phyloP scores from a whole-genome alignment of 2,888 invertebrate genomes.

The Chrysomela aeneicollis region DNA sequence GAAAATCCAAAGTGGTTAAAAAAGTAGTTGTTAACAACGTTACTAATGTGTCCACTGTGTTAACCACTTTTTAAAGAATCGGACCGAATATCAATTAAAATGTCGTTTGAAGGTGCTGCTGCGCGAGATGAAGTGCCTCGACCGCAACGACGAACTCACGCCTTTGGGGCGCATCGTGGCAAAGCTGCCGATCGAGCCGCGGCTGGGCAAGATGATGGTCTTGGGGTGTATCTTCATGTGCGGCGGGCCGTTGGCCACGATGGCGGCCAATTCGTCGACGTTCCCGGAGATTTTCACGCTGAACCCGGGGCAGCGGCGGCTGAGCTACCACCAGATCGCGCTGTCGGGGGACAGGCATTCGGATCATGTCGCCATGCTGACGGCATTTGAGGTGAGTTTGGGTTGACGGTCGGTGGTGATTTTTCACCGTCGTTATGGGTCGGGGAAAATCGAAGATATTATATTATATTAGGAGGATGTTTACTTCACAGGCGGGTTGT shows the following conservation, averaged over 20 bases:
- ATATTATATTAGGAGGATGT: too few species aligned
- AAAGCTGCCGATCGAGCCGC: conserved; percentile 93
- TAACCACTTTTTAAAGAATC: too few species aligned
- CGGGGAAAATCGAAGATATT: too few species aligned
- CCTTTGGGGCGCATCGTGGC: conserved; percentile 93
- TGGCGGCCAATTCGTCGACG: conserved; percentile 95
- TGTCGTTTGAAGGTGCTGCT: too few species aligned
- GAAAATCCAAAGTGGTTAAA: too few species aligned
- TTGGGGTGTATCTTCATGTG: conserved; percentile 90
- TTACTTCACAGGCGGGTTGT: too few species aligned
- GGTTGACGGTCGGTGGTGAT: too few species aligned
- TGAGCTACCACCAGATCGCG: conserved; percentile 85
- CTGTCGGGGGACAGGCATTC: conserved; percentile 88
- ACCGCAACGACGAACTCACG: conserved; percentile 86
- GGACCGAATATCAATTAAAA: too few species aligned
- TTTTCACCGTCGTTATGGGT: too few species aligned
- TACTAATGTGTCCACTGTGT: too few species aligned
- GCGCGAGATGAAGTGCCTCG: conserved; percentile 90
- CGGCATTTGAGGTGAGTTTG: conserved; percentile 78
- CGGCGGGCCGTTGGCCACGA: conserved; percentile 90
- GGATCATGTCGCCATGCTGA: conserved; percentile 95
- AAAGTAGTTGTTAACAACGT: too few species aligned
- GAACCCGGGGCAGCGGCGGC: conserved; percentile 76
- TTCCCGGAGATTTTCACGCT: conserved; percentile 94
- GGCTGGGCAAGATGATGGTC: conserved; percentile 85